Base-by-base conservation (phyloP, 2,888 invertebrate genomes). In the Lissocephala sabroskyi region DNA sequence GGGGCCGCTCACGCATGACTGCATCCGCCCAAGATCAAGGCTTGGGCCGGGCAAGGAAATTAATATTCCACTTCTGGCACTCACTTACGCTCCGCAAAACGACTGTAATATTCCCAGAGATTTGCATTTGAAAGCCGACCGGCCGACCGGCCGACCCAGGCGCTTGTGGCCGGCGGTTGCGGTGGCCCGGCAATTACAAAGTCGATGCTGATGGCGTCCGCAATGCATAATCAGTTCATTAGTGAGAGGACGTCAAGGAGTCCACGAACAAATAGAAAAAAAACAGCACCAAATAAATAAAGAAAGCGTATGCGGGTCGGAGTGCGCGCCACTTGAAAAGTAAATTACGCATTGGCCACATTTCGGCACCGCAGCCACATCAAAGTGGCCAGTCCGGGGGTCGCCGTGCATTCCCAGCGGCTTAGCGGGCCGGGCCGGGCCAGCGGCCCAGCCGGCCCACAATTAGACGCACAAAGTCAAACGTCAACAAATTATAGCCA, bases 261-360 rank as follows among this genome's bases (percentile, higher is more conserved):
- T 13, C 40, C 10, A 32, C 3, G 3, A 35, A 48, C 47, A 46
- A 1, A 19, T 11, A 19, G 35, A 41, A 29, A 28, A n/a, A 32
- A 43, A 56, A 45, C 32, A 26, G 18, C 9, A n/a, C 2, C 19
- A 39, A 23, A 39, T 19, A 46, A 16, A 18, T 18, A 18, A 23
- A 37, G n/a, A 37, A 37, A 18, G 2, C 5, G 10, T 37, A n/a
- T n/a, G 10, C 16, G 10, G 6, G 9, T 7, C 2, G 18, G 18
- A 35, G 4, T 16, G 35, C 35, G 44, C 23, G 19, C 32, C 48
- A 47, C 52, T 59, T 51, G 44, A 46, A 52, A 65, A 66, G 62
- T 77, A 76, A 81, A 81, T 81, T 80, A 80, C 67, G 80, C 81
- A 66, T 75, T 81, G 63, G 65, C 80, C 81, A 67, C 68, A 73